Evolutionary conservation across 2,888 invertebrate genomes (phyloP), one percentile per base, ranked within the genome.

Genomic region (Apotomis betuletana): DNA sequence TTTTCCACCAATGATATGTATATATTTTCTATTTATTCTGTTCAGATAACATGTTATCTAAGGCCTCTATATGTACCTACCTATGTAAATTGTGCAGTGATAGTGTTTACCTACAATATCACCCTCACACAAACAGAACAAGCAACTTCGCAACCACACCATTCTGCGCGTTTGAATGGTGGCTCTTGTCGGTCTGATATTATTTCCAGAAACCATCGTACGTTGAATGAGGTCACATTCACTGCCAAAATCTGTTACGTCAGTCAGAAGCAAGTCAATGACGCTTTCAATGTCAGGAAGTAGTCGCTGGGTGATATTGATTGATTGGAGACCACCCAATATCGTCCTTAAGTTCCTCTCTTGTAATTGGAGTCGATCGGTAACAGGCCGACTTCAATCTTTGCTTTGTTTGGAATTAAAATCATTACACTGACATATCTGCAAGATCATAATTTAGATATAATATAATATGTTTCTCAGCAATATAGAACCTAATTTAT

Each of bases 161-260:
- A 49, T 49, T 38, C 12, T 36, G 12, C 38, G 12, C 38, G 38
- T 58, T 58, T 38, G 38, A 38, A 38, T 38, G n/a, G 12, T n/a
- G n/a, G 58, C 38, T 38, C 12, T n/a, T n/a, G n/a, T 58, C 6
- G n/a, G 10, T n/a, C 46, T 46, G 55, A 55, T 46, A 57, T 65
- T 65, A 65, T 65, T 65, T 46, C 55, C 65, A 65, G 65, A 15
- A 57, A 55, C 12, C 55, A 15, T 41, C 55, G 46, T 57, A 27
- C 27, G 44, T 15, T 55, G n/a, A 65, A 57, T 57, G 65, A 57
- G 55, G n/a, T 12, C 65, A 46, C 55, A 65, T 65, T 65, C 46
- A 44, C 46, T 55, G 65, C 65, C 55, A 55, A 65, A 65, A 55
- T 65, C 27, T 55, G 55, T 65, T 57, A 65, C 55, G 65, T 65